phyloP scores from a whole-genome alignment of 2,113 vertebrate species.

The Forbesichthys papilliferus region DNA sequence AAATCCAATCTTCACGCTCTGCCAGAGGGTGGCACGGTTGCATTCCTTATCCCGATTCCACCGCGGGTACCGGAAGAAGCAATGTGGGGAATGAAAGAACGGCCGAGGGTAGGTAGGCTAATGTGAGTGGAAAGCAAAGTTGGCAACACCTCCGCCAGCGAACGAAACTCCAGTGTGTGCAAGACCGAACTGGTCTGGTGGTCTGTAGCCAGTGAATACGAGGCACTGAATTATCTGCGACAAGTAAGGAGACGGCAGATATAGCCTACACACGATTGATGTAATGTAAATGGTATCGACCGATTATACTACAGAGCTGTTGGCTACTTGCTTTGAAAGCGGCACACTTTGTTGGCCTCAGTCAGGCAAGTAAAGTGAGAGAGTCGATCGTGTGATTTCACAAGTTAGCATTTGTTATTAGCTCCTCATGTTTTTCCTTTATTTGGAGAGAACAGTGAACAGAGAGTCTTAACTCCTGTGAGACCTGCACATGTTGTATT shows the following conservation, averaged over 20 bases:
- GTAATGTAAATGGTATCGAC: not conserved
- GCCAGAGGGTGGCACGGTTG: constrained; percentile 73
- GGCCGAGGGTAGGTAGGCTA: not conserved
- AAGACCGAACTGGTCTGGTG: constrained; percentile 35
- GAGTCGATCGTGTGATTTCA: constrained; percentile 11
- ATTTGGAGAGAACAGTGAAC: constrained; percentile 43
- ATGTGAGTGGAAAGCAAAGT: constrained; percentile 54
- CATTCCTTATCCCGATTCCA: constrained; percentile 23
- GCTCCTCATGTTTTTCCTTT: constrained; percentile 39
- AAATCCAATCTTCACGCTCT: constrained; percentile 1
- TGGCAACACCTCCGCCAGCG: constrained; percentile 44
- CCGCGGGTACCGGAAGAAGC: constrained; percentile 57
- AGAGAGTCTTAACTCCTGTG: constrained; percentile 10
- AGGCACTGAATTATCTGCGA: not conserved
- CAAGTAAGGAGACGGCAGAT: constrained; percentile 10
- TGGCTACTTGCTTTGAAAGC: constrained; percentile 31
- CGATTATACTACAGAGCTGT: not conserved
- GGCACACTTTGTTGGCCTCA: constrained; percentile 56
- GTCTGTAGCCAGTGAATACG: constrained; percentile 21
- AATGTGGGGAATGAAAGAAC: constrained; percentile 10
- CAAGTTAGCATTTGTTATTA: constrained; percentile 12
- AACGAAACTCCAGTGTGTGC: constrained; percentile 44
- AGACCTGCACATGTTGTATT: constrained; percentile 40
- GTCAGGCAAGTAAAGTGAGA: not conserved
- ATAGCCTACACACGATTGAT: constrained; percentile 8